phyloP scores from a whole-genome alignment of 2,888 invertebrate species.

The Deilephila elpenor region DNA sequence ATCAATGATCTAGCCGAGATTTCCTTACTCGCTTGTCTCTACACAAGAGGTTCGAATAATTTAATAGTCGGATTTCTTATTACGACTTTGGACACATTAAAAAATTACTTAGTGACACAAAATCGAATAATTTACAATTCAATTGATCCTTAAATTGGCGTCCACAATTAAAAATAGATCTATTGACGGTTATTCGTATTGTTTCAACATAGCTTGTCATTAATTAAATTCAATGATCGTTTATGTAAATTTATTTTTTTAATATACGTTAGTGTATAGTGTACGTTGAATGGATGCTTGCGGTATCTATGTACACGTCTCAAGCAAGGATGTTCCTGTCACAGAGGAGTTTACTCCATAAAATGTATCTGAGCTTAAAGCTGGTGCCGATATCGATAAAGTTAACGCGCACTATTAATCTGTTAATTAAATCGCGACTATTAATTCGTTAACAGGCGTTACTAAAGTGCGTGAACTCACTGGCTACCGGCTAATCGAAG shows the following conservation, averaged over 20 bases:
- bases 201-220: no score
- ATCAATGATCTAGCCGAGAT: constrained; percentile 82
- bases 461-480: constrained; percentile 61
- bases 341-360: neutral
- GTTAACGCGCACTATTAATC: constrained; percentile 59
- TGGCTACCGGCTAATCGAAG: constrained; percentile 44
- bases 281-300: neutral
- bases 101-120: neutral
- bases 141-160: neutral
- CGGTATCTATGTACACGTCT: neutral
- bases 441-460: constrained; percentile 72
- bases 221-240: no score
- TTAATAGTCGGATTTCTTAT: constrained; percentile 29
- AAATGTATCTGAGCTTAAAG: constrained; percentile 48
- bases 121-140: constrained; percentile 13
- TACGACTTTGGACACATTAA: constrained; percentile 35
- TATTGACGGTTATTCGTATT: no score
- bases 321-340: constrained; percentile 9
- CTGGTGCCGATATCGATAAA: constrained; percentile 64
- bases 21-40: constrained; percentile 70
- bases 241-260: neutral
- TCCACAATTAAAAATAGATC: no score
- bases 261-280: neutral
- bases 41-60: constrained; percentile 21
- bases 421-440: constrained; percentile 74